phyloP scores from a whole-genome alignment of 2,113 vertebrate species.

The Emydura subglobosa region DNA sequence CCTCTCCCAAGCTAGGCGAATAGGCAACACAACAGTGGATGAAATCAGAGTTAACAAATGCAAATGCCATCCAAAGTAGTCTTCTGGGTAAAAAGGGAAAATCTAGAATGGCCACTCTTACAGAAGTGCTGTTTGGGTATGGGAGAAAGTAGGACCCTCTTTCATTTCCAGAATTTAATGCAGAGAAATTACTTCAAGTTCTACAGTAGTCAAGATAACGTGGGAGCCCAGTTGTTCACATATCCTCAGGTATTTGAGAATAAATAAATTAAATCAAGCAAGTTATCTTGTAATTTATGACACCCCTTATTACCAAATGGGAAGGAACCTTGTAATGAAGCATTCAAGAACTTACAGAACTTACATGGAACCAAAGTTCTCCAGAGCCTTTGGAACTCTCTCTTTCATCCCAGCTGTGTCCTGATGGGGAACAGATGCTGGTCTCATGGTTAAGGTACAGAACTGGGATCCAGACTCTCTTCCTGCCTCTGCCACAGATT shows the following conservation, averaged over 20 bases:
- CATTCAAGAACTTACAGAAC: not conserved
- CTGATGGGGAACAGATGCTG: not conserved
- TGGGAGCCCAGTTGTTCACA: not conserved
- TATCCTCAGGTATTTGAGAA: not conserved
- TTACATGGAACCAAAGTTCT: rapidly evolving
- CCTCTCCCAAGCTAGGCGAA: not conserved
- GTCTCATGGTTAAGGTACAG: not conserved
- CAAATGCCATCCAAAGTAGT: not conserved
- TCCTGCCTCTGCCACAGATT: not conserved
- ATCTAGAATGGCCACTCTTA: not conserved
- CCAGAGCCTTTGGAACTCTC: not conserved
- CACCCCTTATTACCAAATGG: not conserved
- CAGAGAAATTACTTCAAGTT: not conserved
- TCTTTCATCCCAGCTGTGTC: not conserved
- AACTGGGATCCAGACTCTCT: not conserved
- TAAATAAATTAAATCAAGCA: not conserved
- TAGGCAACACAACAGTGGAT: not conserved
- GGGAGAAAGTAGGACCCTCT: not conserved
- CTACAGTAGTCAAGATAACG: not conserved
- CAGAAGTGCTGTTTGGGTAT: not conserved
- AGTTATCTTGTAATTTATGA: not conserved
- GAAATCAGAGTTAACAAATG: not conserved
- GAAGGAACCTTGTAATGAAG: not conserved
- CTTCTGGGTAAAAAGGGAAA: not conserved
- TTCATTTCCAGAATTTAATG: not conserved